phyloP scores from a whole-genome alignment of 2,888 invertebrate genomes.

The Nephrotoma flavescens region DNA sequence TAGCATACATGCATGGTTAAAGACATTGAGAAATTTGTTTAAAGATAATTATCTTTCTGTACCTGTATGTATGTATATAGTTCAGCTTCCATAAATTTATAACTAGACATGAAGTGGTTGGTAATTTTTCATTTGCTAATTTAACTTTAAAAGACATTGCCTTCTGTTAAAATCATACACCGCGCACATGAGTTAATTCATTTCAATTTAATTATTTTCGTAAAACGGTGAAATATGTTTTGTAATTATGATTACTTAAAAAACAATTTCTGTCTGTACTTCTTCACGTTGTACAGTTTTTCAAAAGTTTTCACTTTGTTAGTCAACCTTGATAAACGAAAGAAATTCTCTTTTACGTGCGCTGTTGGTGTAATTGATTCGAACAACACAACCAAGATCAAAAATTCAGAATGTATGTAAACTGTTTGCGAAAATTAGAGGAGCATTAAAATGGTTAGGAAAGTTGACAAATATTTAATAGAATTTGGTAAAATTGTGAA shows the following conservation, averaged over 20 bases:
- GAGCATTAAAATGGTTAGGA: too few relatives aligned
- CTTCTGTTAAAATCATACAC: not conserved
- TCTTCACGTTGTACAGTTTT: not conserved
- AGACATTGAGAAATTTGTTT: not conserved
- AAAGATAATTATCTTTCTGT: not conserved
- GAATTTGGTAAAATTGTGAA: too few relatives aligned
- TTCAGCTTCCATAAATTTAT: not conserved
- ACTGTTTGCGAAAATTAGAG: not conserved
- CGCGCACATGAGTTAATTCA: not conserved
- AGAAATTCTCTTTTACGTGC: not conserved
- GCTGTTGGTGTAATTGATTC: not conserved
- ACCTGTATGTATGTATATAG: not conserved
- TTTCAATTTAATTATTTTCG: not conserved
- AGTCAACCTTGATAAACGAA: not conserved
- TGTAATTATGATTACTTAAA: not conserved
- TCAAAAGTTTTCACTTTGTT: not conserved
- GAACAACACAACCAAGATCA: not conserved
- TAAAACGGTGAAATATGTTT: not conserved
- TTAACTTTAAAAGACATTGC: not conserved
- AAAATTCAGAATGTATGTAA: not conserved
- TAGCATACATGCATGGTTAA: not conserved
- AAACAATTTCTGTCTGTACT: not conserved
- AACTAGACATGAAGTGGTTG: not conserved
- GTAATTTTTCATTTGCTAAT: not conserved
- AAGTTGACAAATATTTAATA: too few relatives aligned